A percentile compares a stretch with the other conserved stretches of the same genome.
These are phyloP conservation scores for Celastrina argiolus DNA, from an alignment of 2,888 invertebrate species.

Conservation along the genomic window DNA sequence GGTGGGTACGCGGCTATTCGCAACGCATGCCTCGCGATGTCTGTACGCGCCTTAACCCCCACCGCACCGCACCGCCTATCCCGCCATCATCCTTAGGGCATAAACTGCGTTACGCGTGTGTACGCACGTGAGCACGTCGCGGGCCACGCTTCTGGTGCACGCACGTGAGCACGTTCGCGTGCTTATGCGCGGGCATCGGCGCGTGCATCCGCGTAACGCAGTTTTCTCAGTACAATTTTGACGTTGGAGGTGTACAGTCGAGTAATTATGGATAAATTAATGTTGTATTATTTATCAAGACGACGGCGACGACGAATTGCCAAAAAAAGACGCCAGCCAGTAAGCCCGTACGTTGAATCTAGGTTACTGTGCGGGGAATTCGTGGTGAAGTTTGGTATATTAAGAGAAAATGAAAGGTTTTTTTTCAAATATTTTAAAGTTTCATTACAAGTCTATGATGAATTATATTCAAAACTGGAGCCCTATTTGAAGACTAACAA, in stretches of 20 bases:
- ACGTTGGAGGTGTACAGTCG: conserved; percentile 35
- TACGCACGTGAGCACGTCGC: conserved; percentile 30
- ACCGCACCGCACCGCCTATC: too few species aligned
- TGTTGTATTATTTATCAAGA: conserved; percentile 35
- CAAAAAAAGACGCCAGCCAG: conserved; percentile 37
- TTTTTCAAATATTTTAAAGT: conserved; percentile 37
- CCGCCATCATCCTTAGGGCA: too few species aligned
- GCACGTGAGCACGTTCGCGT: conserved; percentile 33
- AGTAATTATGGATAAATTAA: conserved; percentile 35
- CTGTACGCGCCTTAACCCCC: too few species aligned
- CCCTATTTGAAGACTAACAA: conserved; percentile 37
- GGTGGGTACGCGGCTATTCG: too few species aligned
- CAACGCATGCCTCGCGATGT: too few species aligned
- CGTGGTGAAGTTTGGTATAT: conserved; percentile 33
- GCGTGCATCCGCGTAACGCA: conserved; percentile 29
- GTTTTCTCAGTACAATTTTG: conserved; percentile 34
- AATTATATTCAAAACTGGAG: conserved; percentile 38
- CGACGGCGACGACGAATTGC: conserved; percentile 31
- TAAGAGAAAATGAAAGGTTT: conserved; percentile 35
- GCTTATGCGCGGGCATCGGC: conserved; percentile 33
- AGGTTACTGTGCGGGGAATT: conserved; percentile 35
- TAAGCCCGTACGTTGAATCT: conserved; percentile 36
- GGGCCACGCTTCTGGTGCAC: conserved; percentile 28
- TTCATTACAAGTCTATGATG: conserved; percentile 36
- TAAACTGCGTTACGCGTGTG: conserved; percentile 30